These are phyloP conservation scores for Coracias cyanogaster DNA, from an alignment of 2,797 vertebrate species.

Conservation along the genomic window DNA sequence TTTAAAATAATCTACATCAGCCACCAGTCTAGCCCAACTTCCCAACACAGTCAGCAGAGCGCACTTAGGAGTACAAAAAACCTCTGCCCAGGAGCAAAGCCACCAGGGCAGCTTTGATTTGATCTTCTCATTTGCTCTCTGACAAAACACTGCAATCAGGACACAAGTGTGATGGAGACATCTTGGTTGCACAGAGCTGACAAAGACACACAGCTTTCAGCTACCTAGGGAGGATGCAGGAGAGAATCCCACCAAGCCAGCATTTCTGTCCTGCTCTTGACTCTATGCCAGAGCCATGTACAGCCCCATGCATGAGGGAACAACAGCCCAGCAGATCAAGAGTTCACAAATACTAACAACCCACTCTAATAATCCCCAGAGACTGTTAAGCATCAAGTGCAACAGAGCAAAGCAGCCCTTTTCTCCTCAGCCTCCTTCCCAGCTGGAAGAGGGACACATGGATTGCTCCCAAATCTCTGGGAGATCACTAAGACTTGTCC, in stretches of 20 bases:
- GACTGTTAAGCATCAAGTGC: neutral
- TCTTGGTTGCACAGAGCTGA: neutral
- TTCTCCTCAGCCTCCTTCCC: neutral
- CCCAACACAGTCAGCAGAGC: neutral
- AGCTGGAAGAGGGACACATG: neutral
- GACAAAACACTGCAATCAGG: neutral
- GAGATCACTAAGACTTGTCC: neutral
- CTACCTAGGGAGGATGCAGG: neutral
- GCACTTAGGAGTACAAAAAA: neutral
- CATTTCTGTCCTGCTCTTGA: neutral
- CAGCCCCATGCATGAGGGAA: neutral
- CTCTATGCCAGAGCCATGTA: rapidly evolving
- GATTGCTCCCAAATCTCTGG: neutral
- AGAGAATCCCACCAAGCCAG: neutral
- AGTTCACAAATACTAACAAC: neutral
- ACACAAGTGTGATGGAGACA: neutral
- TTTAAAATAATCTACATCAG: neutral
- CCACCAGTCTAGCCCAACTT: neutral
- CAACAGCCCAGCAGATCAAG: neutral
- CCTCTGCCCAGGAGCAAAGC: neutral
- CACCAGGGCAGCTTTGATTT: neutral
- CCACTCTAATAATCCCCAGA: neutral
- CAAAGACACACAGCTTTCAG: neutral
- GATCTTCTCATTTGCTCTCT: neutral
- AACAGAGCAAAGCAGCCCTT: neutral